Conservation (phyloP, 1,140 invertebrate genomes). For the Papilio glaucus region DNA sequence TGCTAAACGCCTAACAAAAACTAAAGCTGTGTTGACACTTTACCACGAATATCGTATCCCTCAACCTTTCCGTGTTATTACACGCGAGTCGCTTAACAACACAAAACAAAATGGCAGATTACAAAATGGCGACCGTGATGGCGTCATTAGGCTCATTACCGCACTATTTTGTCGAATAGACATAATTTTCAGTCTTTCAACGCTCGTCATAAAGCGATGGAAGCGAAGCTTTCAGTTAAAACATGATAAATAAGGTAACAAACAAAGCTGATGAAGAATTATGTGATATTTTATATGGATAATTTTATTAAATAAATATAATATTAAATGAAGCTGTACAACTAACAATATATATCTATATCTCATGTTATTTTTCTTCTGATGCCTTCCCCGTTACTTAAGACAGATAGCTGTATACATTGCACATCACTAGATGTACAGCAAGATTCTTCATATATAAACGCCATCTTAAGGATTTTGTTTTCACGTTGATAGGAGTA, state of each 20-base stretch:
- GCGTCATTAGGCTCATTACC: conserved; percentile 78
- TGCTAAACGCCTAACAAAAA: conserved; percentile 52
- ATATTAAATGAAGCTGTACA: not conserved
- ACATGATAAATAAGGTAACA: conserved; percentile 6
- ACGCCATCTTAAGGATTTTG: too few species aligned
- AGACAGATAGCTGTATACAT: too few species aligned
- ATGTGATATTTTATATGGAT: too few species aligned
- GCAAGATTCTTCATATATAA: too few species aligned
- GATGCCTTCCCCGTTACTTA: too few species aligned
- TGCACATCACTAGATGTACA: too few species aligned
- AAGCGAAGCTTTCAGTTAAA: conserved; percentile 52
- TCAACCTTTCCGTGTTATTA: conserved; percentile 65
- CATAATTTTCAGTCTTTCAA: conserved; percentile 81
- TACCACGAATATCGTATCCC: conserved; percentile 46
- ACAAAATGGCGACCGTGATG: conserved; percentile 67
- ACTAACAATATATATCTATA: too few species aligned
- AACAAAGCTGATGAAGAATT: not conserved
- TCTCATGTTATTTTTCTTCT: too few species aligned
- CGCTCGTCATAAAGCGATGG: conserved; percentile 72
- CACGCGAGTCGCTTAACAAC: conserved; percentile 65
- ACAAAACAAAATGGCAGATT: conserved; percentile 61
- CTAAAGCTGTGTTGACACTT: conserved; percentile 44
- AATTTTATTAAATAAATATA: not conserved
- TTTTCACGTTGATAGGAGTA: too few species aligned
- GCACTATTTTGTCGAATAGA: conserved; percentile 81